Evolutionary conservation across 2,797 vertebrate species (phyloP).

Genomic region (Lutra lutra): DNA sequence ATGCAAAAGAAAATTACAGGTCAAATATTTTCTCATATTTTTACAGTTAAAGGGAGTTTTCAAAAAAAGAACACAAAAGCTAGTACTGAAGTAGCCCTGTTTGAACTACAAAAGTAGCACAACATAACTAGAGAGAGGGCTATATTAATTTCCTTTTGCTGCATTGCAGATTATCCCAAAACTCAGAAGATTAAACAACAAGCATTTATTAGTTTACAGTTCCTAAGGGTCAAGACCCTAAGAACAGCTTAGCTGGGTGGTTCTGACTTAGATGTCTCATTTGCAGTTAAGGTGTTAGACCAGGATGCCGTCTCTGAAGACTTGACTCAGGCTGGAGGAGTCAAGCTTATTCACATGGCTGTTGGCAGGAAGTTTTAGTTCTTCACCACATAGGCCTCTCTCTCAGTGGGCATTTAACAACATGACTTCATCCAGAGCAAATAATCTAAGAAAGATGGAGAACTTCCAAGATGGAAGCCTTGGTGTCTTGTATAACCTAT

Average conservation of each 20-base stretch:
- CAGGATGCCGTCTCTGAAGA: neutral
- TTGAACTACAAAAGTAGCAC: slow-evolving; percentile 8
- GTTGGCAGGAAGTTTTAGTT: neutral
- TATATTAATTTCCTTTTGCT: neutral
- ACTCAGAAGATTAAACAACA: neutral
- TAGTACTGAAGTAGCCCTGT: neutral
- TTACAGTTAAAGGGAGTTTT: neutral
- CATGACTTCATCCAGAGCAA: neutral
- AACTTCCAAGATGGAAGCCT: neutral
- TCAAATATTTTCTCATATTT: slow-evolving; percentile 67
- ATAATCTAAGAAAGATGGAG: neutral
- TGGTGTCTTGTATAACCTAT: neutral
- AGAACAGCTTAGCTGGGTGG: neutral
- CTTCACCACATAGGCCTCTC: neutral
- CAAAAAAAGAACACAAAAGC: slow-evolving; percentile 10
- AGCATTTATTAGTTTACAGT: neutral
- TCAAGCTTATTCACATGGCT: neutral
- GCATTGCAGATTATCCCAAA: neutral
- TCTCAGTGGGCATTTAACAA: neutral
- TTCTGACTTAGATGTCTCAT: neutral
- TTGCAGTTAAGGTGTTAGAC: neutral
- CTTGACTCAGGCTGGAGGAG: neutral
- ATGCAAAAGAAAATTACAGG: slow-evolving; percentile 97
- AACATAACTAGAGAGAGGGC: neutral
- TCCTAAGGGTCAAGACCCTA: neutral